These are phyloP conservation scores for Pseudococcus jackbeardsleyi DNA, from an alignment of 2,888 invertebrate species.

Conservation along the genomic window DNA sequence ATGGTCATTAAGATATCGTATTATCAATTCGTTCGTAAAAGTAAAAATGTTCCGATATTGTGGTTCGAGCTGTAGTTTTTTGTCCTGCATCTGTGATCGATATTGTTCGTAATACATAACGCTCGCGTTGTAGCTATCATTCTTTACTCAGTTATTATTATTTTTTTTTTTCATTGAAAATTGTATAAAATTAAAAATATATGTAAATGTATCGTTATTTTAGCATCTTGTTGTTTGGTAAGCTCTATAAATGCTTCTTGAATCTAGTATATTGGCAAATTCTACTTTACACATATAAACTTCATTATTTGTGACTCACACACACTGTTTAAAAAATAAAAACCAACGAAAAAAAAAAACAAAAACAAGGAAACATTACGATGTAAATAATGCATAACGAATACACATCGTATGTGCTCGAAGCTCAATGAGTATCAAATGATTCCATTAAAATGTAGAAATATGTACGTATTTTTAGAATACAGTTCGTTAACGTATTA, in stretches of 20 bases:
- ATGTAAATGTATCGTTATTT: not conserved
- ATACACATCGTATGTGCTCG: not conserved
- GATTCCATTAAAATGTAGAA: not conserved
- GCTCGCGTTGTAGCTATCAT: not conserved
- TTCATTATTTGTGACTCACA: not conserved
- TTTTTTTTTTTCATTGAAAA: not conserved
- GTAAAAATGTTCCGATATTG: not conserved
- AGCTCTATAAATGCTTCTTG: slow-evolving; percentile 5
- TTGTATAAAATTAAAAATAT: slow-evolving; percentile 30
- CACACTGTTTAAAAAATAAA: not conserved
- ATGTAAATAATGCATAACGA: not conserved
- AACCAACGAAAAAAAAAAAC: not conserved
- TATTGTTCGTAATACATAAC: not conserved
- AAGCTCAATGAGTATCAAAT: slow-evolving; percentile 28
- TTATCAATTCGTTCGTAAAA: not conserved
- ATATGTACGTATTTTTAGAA: slow-evolving; percentile 70
- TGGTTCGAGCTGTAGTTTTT: not conserved
- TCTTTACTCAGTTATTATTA: not conserved
- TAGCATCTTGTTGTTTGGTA: not conserved
- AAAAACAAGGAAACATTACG: not conserved
- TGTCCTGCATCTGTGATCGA: not conserved
- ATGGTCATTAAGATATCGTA: not conserved
- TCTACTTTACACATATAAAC: not conserved
- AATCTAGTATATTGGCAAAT: not conserved
- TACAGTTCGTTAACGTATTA: slow-evolving; percentile 73